Evolutionary conservation across 2,888 invertebrate genomes (phyloP).

Genomic region (Acronicta psi): DNA sequence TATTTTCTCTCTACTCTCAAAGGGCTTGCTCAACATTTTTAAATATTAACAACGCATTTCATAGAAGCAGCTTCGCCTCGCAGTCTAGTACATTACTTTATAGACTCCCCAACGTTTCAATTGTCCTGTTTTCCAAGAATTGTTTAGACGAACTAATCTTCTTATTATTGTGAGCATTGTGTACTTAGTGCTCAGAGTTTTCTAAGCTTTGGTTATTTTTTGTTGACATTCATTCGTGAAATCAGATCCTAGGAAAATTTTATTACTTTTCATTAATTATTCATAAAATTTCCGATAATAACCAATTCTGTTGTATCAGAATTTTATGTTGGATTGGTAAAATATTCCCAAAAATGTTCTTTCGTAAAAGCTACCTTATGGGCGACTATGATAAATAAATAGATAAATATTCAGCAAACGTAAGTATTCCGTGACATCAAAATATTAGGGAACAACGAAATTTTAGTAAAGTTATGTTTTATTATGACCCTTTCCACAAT

Average conservation of each 20-base stretch:
- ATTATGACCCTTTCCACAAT: too few relatives aligned
- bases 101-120: slow-evolving; percentile 19
- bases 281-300: not conserved
- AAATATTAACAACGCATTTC: slow-evolving; percentile 48
- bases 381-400: too few relatives aligned
- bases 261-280: not conserved
- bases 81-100: slow-evolving; percentile 15
- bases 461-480: too few relatives aligned
- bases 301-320: not conserved
- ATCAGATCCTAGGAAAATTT: not conserved
- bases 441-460: not conserved
- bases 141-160: slow-evolving; percentile 23
- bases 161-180: slow-evolving; percentile 26
- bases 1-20: slow-evolving; percentile 41
- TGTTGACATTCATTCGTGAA: slow-evolving; percentile 1
- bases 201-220: slow-evolving; percentile 11
- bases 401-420: too few relatives aligned
- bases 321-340: slow-evolving; percentile 6
- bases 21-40: slow-evolving; percentile 35
- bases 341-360: not conserved
- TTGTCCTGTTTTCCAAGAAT: slow-evolving; percentile 36
- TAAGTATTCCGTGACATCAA: too few relatives aligned
- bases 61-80: slow-evolving; percentile 13
- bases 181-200: slow-evolving; percentile 11
- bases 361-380: too few relatives aligned